phyloP scores from a whole-genome alignment of 37 sponge, comb jelly and placozoan genomes.

The Chondrilla cf. caribensis region DNA sequence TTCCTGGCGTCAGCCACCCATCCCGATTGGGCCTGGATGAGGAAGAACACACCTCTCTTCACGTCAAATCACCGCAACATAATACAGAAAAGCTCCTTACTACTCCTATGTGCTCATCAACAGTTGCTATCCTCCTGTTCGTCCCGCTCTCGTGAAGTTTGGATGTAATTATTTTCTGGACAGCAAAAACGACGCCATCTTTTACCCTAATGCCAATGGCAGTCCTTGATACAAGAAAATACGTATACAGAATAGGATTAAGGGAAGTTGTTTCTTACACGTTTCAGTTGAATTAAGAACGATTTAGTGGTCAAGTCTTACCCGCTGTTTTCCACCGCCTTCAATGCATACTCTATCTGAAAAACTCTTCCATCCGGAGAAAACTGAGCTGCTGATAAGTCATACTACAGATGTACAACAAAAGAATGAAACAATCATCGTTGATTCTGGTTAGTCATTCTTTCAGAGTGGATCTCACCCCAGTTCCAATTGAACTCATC shows the following conservation, averaged over 20 bases:
- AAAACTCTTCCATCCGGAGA: slow-evolving; percentile 97
- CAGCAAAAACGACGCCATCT: slow-evolving; percentile 98
- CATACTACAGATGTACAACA: slow-evolving; percentile 58
- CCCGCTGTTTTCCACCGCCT: slow-evolving; percentile 96
- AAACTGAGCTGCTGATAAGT: slow-evolving; percentile 90
- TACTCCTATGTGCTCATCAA: slow-evolving; percentile 92
- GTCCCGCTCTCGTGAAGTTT: slow-evolving; percentile 83
- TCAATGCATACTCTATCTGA: slow-evolving; percentile 92
- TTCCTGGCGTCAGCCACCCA: slow-evolving; percentile 88
- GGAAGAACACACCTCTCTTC: background rate
- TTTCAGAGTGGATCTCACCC: slow-evolving; percentile 48
- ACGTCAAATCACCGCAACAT: no score
- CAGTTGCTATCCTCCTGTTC: slow-evolving; percentile 81
- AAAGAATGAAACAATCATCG: background rate
- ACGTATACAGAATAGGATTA: background rate
- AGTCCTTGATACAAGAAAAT: slow-evolving; percentile 49
- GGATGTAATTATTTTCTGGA: slow-evolving; percentile 91
- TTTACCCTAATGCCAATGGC: slow-evolving; percentile 82
- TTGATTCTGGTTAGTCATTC: background rate
- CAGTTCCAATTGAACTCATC: slow-evolving; percentile 95
- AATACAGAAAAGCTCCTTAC: no score
- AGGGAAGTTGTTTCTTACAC: background rate
- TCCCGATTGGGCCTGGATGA: slow-evolving; percentile 66
- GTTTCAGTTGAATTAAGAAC: no score
- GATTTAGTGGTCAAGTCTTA: slow-evolving; percentile 30